Evolutionary conservation across 2,888 invertebrate genomes (phyloP).

Genomic region (Petrolisthes manimaculis): DNA sequence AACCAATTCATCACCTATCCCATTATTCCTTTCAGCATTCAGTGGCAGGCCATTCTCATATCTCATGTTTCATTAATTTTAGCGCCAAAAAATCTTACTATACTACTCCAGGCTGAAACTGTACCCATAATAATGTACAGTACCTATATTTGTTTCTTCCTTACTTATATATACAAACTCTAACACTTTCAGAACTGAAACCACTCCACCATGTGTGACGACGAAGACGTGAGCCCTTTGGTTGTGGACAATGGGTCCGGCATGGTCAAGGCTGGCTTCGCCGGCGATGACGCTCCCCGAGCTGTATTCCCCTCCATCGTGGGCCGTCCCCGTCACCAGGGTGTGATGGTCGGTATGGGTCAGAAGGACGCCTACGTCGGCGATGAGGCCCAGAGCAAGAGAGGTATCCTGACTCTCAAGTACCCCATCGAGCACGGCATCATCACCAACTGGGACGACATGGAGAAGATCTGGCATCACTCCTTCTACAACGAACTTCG

Average conservation of each 20-base stretch:
- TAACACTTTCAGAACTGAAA: constrained; percentile 14
- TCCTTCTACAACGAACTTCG: too few relatives aligned
- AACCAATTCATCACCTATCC: too few relatives aligned
- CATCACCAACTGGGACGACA: constrained; percentile 98
- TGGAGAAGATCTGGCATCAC: constrained; percentile 98
- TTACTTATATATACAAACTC: too few relatives aligned
- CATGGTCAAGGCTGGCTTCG: constrained; percentile 63
- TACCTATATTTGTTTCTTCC: too few relatives aligned
- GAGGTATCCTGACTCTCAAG: constrained; percentile 94
- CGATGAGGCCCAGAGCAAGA: constrained; percentile 71
- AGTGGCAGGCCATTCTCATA: too few relatives aligned
- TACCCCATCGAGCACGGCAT: constrained; percentile 98
- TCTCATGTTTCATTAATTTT: too few relatives aligned
- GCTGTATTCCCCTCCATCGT: too few relatives aligned
- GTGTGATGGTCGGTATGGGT: constrained; percentile 66
- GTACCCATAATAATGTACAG: too few relatives aligned
- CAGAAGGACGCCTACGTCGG: constrained; percentile 66
- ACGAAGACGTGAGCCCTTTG: constrained; percentile 75
- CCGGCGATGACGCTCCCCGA: constrained; percentile 42
- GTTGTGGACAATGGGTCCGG: constrained; percentile 76
- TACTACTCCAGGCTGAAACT: too few relatives aligned
- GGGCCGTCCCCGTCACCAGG: constrained; percentile 63
- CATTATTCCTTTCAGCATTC: too few relatives aligned
- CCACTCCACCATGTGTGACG: constrained; percentile 50
- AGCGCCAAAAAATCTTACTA: too few relatives aligned